Evolutionary conservation across 2,797 vertebrate species (phyloP).

Genomic region (Darevskia nairensis): DNA sequence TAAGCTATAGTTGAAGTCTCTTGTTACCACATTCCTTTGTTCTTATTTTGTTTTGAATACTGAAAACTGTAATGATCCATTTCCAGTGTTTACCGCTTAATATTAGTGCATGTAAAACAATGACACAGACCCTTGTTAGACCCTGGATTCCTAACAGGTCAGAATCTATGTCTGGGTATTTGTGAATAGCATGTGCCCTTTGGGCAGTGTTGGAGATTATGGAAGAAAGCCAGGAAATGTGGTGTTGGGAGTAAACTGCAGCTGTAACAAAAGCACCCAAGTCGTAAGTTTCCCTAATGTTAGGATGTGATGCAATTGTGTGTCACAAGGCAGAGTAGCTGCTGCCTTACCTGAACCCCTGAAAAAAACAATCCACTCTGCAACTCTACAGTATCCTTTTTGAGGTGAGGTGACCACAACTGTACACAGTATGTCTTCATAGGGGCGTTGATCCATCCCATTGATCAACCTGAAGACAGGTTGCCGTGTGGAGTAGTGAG

Average conservation of each 20-base stretch:
- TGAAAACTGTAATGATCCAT: constrained; percentile 2
- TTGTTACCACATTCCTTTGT: constrained; percentile 16
- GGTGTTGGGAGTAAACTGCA: neutral
- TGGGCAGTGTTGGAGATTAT: neutral
- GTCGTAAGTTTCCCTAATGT: neutral
- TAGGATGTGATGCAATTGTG: neutral
- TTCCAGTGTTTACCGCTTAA: neutral
- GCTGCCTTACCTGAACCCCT: neutral
- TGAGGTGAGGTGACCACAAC: too few species aligned
- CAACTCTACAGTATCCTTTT: too few species aligned
- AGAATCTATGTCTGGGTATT: neutral
- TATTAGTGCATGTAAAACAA: constrained; percentile 34
- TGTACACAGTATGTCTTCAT: too few species aligned
- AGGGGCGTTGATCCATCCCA: too few species aligned
- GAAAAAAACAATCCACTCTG: too few species aligned
- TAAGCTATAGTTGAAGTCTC: constrained; percentile 50
- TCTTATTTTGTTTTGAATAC: constrained; percentile 3
- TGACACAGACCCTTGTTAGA: neutral
- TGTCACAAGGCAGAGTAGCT: neutral
- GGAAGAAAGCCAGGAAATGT: constrained; percentile 4
- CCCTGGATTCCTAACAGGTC: neutral
- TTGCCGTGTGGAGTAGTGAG: too few species aligned
- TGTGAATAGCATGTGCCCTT: neutral
- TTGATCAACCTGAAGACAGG: too few species aligned
- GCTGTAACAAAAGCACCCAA: neutral